phyloP scores from a whole-genome alignment of 2,797 vertebrate genomes.

The Leptodactylus fallax region DNA sequence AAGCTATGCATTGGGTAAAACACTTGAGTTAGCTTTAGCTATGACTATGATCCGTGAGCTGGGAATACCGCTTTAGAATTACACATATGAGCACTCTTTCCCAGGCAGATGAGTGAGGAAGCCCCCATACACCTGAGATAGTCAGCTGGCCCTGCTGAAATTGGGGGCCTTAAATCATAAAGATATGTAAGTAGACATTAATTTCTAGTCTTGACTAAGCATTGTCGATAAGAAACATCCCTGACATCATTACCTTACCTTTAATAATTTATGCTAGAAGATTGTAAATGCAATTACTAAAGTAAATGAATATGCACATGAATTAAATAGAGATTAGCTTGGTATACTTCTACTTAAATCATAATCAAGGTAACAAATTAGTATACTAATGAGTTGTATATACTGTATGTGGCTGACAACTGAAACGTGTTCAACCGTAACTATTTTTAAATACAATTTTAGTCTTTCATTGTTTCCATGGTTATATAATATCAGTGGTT shows the following conservation, averaged over 20 bases:
- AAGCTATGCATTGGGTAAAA: too few species aligned
- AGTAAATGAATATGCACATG: background rate
- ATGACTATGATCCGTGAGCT: too few species aligned
- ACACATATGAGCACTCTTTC: too few species aligned
- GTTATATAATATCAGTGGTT: constrained; percentile 32
- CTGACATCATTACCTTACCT: background rate
- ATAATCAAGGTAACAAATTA: background rate
- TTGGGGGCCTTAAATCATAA: background rate
- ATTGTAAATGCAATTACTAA: background rate
- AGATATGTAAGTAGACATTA: background rate
- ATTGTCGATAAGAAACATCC: too few species aligned
- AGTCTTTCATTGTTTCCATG: constrained; percentile 44
- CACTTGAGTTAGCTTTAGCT: too few species aligned
- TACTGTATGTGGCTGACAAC: background rate
- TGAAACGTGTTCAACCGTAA: background rate
- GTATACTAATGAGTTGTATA: constrained; percentile 4
- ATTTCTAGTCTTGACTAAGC: background rate
- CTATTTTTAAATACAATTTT: constrained; percentile 31
- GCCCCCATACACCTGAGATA: too few species aligned
- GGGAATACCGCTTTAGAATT: too few species aligned
- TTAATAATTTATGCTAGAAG: background rate
- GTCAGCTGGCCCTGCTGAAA: too few species aligned
- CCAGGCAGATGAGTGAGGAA: too few species aligned
- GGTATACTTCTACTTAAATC: background rate
- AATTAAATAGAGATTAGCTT: background rate